phyloP scores from a whole-genome alignment of 2,113 vertebrate genomes.

The Chinchilla lanigera region DNA sequence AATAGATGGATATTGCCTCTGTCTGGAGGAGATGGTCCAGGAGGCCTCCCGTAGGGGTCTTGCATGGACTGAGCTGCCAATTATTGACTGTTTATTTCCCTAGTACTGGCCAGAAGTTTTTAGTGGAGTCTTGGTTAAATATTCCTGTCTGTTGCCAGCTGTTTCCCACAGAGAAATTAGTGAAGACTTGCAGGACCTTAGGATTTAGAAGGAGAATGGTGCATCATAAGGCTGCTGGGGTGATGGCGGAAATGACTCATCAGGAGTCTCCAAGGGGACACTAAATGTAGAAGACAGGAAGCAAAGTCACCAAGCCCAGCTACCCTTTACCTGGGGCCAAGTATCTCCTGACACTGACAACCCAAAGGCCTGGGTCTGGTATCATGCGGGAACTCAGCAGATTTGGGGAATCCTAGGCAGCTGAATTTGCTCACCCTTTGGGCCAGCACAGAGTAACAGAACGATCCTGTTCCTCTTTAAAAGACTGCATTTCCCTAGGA shows the following conservation, averaged over 20 bases:
- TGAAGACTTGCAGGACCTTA: not conserved
- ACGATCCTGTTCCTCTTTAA: not conserved
- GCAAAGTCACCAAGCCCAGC: not conserved
- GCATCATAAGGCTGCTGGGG: not conserved
- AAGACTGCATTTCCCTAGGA: not conserved
- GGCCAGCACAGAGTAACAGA: not conserved
- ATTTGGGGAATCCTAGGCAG: not conserved
- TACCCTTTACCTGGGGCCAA: too few species aligned
- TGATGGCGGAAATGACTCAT: not conserved
- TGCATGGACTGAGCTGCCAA: not conserved
- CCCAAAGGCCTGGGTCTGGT: not conserved
- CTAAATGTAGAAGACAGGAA: not conserved
- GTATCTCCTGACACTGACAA: not conserved
- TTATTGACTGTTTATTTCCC: not conserved
- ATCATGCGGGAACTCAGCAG: not conserved
- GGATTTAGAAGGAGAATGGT: not conserved
- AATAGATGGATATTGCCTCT: not conserved
- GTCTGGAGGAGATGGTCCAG: not conserved
- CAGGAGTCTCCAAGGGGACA: not conserved
- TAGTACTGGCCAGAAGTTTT: not conserved
- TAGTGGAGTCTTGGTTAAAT: not conserved
- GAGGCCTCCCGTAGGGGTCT: not conserved
- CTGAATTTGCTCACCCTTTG: not conserved
- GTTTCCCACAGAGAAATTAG: constrained; percentile 34
- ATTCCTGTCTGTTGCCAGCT: constrained; percentile 22